Evolutionary conservation across 2,888 invertebrate genomes (phyloP).

Genomic region (Monochamus alternatus): DNA sequence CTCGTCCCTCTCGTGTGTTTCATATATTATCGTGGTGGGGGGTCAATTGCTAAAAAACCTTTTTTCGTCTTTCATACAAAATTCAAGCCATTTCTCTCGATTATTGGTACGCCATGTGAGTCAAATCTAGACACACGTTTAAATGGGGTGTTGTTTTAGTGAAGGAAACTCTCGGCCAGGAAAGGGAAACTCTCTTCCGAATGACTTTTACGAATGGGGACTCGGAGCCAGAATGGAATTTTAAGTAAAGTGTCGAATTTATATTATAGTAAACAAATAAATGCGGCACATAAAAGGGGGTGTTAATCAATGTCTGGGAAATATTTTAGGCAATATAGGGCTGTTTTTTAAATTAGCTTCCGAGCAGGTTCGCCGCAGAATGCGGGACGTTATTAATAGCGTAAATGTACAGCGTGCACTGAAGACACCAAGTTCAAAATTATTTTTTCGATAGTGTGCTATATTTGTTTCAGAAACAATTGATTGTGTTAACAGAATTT

Average conservation of each 20-base stretch:
- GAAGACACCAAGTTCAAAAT: too few species aligned
- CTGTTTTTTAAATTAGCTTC: constrained; percentile 36
- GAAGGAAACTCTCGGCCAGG: constrained; percentile 37
- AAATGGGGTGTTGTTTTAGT: constrained; percentile 56
- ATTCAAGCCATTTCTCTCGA: constrained; percentile 71
- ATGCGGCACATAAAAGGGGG: constrained; percentile 35
- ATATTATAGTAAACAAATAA: constrained; percentile 40
- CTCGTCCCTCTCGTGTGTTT: constrained; percentile 61
- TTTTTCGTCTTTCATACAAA: constrained; percentile 70
- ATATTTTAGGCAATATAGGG: constrained; percentile 33
- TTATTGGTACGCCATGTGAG: constrained; percentile 67
- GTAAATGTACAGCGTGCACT: background rate
- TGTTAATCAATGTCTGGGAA: constrained; percentile 37
- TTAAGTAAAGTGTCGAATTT: constrained; percentile 41
- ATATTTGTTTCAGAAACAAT: too few species aligned
- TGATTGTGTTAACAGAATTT: too few species aligned
- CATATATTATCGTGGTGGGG: constrained; percentile 68
- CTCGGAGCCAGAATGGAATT: constrained; percentile 37
- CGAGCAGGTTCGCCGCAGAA: background rate
- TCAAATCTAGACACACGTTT: constrained; percentile 66
- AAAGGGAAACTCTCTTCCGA: constrained; percentile 35
- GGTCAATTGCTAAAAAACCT: constrained; percentile 70
- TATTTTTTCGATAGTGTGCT: too few species aligned
- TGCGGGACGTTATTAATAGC: constrained; percentile 21
- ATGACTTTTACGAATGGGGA: constrained; percentile 43